Evolutionary conservation across 23 tunicate species (phyloP), one percentile per base, ranked within the genome.

Genomic region (Ciona savignyi): DNA sequence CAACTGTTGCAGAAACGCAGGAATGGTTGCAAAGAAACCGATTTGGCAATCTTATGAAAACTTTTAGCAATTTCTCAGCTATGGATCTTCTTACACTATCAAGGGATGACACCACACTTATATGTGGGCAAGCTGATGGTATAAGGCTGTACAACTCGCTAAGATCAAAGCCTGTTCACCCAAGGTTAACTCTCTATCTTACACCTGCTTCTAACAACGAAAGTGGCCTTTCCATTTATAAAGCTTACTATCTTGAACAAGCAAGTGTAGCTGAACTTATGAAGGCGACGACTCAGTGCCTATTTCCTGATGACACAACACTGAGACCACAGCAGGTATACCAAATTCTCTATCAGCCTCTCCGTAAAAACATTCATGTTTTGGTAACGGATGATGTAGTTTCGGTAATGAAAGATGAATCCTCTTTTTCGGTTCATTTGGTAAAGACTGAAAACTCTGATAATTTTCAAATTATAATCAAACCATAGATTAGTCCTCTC

Each of bases 321-420:
- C 48, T 73, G 29, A 35, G 32, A 25, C 82, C 70, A 23, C 70
- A 75, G 21, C 65, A 70, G 3, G 78, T 83, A 19, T 64, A 80
- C 0, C 68, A 84, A 23, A 85, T 85, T 67, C 51, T 89, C 25
- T 89, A 89, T 48, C 96, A 89, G 63, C 96, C 96, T n/a, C 73
- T 70, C 20, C 60, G 69, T 24, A 77, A 87, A n/a, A 79, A 73
- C 33, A 87, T 94, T 27, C 88, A 94, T 66, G 99, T 94, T 21
- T 65, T 94, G 23, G 99, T 94, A 15, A 94, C 95, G 15, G 95
- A 94, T 72, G 95, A 94, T 34, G 89, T 94, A 72, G 95, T 94
- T 30, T 67, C 86, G 3, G 80, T 77, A 32, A 81, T 94, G 81
- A 83, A 83, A 42, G 86, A 84, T 34, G 99, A 94, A 60, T 84